Conservation (phyloP, 2,888 invertebrate species). For the Leucophenga maculata region DNA sequence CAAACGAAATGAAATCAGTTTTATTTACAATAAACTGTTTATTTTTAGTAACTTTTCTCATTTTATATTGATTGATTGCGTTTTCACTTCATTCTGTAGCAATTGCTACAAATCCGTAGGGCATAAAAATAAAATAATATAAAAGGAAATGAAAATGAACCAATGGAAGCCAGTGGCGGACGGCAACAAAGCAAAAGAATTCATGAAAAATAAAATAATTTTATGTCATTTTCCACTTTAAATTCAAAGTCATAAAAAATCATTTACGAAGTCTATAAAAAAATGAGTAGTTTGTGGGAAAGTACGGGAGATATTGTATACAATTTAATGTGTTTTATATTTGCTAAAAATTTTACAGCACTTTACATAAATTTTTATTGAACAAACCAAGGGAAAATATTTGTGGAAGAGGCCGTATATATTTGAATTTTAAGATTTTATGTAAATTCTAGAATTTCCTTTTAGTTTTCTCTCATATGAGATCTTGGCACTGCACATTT, state of each 20-base stretch:
- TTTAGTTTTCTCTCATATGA: too few species aligned
- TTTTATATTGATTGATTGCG: background rate
- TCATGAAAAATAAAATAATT: slow-evolving; percentile 16
- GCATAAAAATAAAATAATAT: slow-evolving; percentile 4
- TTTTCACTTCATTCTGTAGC: background rate
- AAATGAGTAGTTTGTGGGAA: background rate
- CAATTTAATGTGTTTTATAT: too few species aligned
- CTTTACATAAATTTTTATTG: too few species aligned
- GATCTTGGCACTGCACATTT: too few species aligned
- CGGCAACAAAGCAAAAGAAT: background rate
- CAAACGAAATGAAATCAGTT: background rate
- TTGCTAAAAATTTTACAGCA: too few species aligned
- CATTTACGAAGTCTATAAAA: background rate
- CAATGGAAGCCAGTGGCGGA: background rate
- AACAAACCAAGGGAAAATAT: too few species aligned
- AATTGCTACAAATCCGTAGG: slow-evolving; percentile 2
- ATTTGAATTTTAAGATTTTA: too few species aligned
- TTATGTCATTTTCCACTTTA: slow-evolving; percentile 8
- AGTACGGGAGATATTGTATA: too few species aligned
- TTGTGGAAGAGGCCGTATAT: too few species aligned
- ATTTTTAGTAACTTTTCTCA: background rate
- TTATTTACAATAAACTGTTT: slow-evolving; percentile 9
- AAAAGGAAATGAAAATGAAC: background rate
- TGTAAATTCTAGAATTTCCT: too few species aligned
- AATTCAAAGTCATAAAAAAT: background rate